Conservation (phyloP, 2,888 invertebrate genomes). For the Argynnis bischoffii region DNA sequence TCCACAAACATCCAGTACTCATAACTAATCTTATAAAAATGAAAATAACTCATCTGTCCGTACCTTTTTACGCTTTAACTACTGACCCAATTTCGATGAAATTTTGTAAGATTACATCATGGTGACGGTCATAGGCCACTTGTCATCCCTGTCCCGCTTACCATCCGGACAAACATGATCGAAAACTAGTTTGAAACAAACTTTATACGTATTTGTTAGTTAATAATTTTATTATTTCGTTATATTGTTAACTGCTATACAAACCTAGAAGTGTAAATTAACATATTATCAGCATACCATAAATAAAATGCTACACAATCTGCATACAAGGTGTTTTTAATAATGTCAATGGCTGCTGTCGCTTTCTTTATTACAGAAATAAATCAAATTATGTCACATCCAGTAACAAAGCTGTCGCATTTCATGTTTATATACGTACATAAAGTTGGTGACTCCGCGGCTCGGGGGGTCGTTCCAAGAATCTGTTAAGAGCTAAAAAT, state of each 20-base stretch:
- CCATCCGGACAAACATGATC: no score
- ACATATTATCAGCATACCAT: slow-evolving; percentile 5
- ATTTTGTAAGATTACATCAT: no score
- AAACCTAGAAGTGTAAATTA: slow-evolving; percentile 12
- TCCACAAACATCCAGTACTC: no score
- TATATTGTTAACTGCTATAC: background rate
- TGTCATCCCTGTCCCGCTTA: no score
- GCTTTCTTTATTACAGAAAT: slow-evolving; percentile 11
- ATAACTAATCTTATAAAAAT: no score
- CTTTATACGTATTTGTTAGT: background rate
- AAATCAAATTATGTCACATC: slow-evolving; percentile 20
- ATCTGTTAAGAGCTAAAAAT: slow-evolving; percentile 16
- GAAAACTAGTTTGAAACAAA: no score
- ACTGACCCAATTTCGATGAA: no score
- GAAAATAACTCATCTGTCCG: no score
- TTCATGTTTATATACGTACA: slow-evolving; percentile 14
- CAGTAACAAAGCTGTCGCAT: slow-evolving; percentile 11
- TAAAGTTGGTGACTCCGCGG: slow-evolving; percentile 40
- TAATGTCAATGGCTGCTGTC: slow-evolving; percentile 18
- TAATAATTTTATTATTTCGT: background rate
- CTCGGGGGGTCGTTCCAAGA: slow-evolving; percentile 42
- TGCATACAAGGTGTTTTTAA: slow-evolving; percentile 30
- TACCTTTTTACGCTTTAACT: no score
- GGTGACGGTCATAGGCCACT: no score
- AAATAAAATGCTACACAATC: slow-evolving; percentile 14